Evolutionary conservation across 2,113 vertebrate species (phyloP).

Genomic region (Hassar affinis): DNA sequence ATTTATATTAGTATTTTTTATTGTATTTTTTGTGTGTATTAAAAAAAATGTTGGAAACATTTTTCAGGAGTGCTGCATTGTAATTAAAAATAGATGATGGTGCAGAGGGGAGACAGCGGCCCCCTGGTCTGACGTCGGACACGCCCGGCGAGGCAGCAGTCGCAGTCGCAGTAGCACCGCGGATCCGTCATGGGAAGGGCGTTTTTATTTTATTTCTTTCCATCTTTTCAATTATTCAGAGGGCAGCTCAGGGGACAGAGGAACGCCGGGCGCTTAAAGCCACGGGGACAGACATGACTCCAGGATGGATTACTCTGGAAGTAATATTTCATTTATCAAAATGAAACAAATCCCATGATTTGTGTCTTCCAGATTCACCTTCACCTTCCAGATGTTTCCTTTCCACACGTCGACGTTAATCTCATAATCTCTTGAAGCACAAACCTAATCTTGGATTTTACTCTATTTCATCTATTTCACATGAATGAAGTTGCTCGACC

Average conservation of each 20-base stretch:
- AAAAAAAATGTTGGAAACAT: too few relatives aligned
- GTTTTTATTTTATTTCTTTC: slow-evolving; percentile 9
- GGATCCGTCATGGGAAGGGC: background rate
- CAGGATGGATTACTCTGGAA: background rate
- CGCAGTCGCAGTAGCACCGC: background rate
- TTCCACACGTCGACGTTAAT: background rate
- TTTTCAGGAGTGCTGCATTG: background rate
- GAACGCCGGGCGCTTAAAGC: background rate
- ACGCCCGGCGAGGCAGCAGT: background rate
- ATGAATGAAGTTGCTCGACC: background rate
- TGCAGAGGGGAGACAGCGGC: background rate
- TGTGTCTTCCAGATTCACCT: background rate
- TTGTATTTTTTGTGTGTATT: background rate
- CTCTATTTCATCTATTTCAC: background rate
- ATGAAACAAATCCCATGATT: background rate
- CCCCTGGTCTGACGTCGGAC: background rate
- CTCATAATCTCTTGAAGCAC: background rate
- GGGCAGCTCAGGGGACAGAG: background rate
- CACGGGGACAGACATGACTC: background rate
- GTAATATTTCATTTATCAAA: background rate
- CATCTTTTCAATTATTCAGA: slow-evolving; percentile 16
- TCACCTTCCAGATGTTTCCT: background rate
- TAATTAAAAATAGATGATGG: slow-evolving; percentile 19
- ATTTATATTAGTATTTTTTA: background rate
- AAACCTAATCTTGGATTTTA: too few relatives aligned